Percentiles rank a stretch among this genome's conserved stretches.
These are phyloP conservation scores for Glossophaga mutica DNA, from an alignment of 2,797 vertebrate species.

Conservation along the genomic window DNA sequence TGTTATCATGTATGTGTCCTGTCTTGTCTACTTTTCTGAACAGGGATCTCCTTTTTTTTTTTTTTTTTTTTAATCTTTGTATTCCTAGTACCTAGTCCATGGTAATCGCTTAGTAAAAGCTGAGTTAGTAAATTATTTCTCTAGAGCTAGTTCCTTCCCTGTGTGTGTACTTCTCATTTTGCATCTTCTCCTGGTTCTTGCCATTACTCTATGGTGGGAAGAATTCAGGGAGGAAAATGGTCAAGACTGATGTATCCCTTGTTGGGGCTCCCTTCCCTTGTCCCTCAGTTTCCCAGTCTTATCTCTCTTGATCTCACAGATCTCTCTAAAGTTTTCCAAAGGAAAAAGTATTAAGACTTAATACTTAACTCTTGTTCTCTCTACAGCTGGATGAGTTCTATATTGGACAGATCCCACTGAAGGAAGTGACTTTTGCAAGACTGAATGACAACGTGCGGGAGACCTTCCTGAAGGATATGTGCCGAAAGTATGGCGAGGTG, in stretches of 20 bases:
- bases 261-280: not conserved
- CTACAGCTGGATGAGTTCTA: slow-evolving; percentile 93
- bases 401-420: slow-evolving; percentile 93
- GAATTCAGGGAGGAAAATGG: not conserved
- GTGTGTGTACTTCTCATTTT: not conserved
- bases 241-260: not conserved
- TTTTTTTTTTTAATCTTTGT: not conserved
- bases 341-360: not conserved
- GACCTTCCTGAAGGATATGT: slow-evolving; percentile 95
- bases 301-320: not conserved
- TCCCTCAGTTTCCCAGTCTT: not conserved
- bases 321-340: not conserved
- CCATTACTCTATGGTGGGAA: not conserved
- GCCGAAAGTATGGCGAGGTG: slow-evolving; percentile 93
- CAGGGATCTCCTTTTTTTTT: not conserved
- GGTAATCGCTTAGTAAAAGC: not conserved
- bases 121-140: not conserved
- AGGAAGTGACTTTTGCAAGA: slow-evolving; percentile 95
- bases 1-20: not conserved
- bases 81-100: not conserved
- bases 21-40: not conserved
- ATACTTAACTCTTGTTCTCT: slow-evolving; percentile 22
- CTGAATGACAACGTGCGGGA: slow-evolving; percentile 96
- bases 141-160: not conserved
- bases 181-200: not conserved